Conservation (phyloP, 2,888 invertebrate genomes). For the Stegana nigrithorax region DNA sequence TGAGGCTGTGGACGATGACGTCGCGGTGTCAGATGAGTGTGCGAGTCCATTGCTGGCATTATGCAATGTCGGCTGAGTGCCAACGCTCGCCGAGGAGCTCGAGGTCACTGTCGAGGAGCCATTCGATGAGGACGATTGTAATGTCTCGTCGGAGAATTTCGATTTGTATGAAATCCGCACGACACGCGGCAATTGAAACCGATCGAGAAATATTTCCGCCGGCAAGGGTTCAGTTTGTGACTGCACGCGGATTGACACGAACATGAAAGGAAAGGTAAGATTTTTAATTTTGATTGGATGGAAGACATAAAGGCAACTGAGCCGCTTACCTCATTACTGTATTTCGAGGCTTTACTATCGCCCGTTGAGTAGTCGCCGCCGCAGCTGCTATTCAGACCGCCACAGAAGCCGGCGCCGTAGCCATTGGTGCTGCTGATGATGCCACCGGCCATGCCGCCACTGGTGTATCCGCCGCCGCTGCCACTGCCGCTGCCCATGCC, state of each 20-base stretch:
- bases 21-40: slow-evolving; percentile 26
- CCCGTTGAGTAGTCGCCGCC: slow-evolving; percentile 66
- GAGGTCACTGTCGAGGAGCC: slow-evolving; percentile 66
- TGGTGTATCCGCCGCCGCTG: slow-evolving; percentile 44
- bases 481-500: slow-evolving; percentile 39
- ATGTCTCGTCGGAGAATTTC: slow-evolving; percentile 65
- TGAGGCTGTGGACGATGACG: slow-evolving; percentile 34
- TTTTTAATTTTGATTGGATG: no score
- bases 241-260: no score
- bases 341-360: slow-evolving; percentile 68
- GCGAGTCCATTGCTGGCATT: slow-evolving; percentile 20
- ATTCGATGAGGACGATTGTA: slow-evolving; percentile 67
- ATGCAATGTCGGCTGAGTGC: slow-evolving; percentile 31
- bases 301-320: not conserved
- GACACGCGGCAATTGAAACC: slow-evolving; percentile 65
- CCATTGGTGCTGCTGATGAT: slow-evolving; percentile 42
- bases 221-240: slow-evolving; percentile 64
- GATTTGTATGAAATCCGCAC: slow-evolving; percentile 63
- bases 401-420: slow-evolving; percentile 41
- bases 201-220: slow-evolving; percentile 67
- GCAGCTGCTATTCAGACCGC: slow-evolving; percentile 15
- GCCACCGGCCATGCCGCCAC: slow-evolving; percentile 37
- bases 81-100: slow-evolving; percentile 46
- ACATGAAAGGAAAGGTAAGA: no score
- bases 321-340: slow-evolving; percentile 65